These are phyloP conservation scores for Donacobius atricapilla DNA, from an alignment of 2,113 vertebrate species.

Conservation along the genomic window DNA sequence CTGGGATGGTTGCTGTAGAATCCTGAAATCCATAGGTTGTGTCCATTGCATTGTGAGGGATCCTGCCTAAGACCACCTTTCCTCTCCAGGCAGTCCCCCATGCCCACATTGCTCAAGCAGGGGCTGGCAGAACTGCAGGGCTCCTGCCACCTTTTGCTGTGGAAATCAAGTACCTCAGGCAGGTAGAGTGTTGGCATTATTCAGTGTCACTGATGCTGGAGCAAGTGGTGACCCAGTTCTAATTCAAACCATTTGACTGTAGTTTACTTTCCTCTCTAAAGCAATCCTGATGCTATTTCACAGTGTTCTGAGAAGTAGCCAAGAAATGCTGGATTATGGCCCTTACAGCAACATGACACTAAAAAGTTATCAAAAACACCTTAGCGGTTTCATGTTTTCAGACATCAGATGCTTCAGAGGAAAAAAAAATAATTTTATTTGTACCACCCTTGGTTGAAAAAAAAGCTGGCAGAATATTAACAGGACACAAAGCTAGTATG, in stretches of 20 bases:
- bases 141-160: neutral
- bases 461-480: neutral
- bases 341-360: neutral
- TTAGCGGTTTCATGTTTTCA: neutral
- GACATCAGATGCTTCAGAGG: neutral
- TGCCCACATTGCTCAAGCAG: rapidly evolving
- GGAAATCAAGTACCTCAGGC: neutral
- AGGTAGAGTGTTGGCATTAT: neutral
- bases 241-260: neutral
- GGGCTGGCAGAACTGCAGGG: neutral
- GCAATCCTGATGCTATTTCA: neutral
- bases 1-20: neutral
- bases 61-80: neutral
- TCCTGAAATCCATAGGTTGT: neutral
- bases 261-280: neutral
- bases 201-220: neutral
- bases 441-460: neutral
- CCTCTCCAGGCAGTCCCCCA: neutral
- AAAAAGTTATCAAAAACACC: neutral
- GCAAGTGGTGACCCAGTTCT: neutral
- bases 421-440: neutral
- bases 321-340: neutral
- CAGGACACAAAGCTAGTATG: neutral
- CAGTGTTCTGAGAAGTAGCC: neutral
- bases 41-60: neutral